Base-by-base conservation (phyloP, 2,888 invertebrate species). In the Agrochola circellaris region DNA sequence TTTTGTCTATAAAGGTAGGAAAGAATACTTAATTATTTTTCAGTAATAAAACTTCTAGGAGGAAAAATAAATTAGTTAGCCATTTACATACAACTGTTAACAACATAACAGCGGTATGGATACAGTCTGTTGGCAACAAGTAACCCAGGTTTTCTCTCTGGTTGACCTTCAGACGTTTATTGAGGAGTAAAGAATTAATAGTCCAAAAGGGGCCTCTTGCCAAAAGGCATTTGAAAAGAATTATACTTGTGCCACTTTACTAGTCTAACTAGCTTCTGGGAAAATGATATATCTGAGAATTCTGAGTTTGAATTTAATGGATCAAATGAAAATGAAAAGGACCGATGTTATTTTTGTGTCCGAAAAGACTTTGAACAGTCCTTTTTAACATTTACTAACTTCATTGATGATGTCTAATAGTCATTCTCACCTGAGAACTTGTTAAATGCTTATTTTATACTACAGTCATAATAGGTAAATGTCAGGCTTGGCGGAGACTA, bases 121-220 rank as follows among this genome's bases (percentile, higher is more conserved):
- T n/a, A 56, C n/a, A 45, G 42, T 30, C 15, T 23, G 26, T 58
- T 51, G 34, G 56, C 48, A 62, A 67, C 56, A n/a, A 71, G 45
- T 65, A 23, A 42, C 48, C 34, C n/a, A 48, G 45, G 56, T 26
- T 42, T 42, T 38, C 20, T 34, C 61, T 56, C 48, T 51, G 48
- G n/a, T 64, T 62, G 42, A 2, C 66, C 56, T 79, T 67, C 62
- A 67, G 48, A 61, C n/a, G 13, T 51, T 26, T 42, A 54, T 26
- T 60, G 42, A 38, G 38, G 56, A 45, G 51, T 23, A 64, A 69
- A 68, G 26, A 68, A 80, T 62, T 62, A 56, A 30, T 67, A 54
- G 13, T 56, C 13, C 17, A 23, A 26, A 26, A 34, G 64, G 5
- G 13, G 1, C 9, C 15, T 26, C 6, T 67, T 56, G 38, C 17